Evolutionary conservation across 2,113 vertebrate species (phyloP).

Genomic region (Tautogolabrus adspersus): DNA sequence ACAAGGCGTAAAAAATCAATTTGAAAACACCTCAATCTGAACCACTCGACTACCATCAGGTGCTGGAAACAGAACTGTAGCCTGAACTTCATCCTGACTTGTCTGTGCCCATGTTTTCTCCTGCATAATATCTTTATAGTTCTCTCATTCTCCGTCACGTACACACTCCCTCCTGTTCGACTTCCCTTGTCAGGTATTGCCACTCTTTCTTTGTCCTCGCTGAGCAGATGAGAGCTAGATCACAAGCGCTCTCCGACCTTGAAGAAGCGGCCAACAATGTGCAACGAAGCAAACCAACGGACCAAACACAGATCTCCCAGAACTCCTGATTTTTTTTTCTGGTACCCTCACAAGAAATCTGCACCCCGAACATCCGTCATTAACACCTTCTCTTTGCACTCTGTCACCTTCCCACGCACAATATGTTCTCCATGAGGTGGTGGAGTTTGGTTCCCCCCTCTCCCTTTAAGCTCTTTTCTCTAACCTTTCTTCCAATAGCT

Average conservation of each 20-base stretch:
- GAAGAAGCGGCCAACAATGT: slow-evolving; percentile 2
- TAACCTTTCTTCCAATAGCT: slow-evolving; percentile 7
- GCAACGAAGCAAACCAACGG: background rate
- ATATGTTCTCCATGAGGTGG: background rate
- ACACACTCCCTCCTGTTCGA: background rate
- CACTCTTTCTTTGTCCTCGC: slow-evolving; percentile 15
- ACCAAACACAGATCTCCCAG: slow-evolving; percentile 1
- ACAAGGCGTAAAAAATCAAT: background rate
- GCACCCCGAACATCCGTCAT: slow-evolving; percentile 7
- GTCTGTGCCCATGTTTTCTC: background rate
- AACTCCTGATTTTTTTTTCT: background rate
- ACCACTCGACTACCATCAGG: no score
- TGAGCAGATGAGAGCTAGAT: slow-evolving; percentile 7
- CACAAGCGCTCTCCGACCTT: background rate
- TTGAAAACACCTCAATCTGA: background rate
- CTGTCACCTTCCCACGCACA: background rate
- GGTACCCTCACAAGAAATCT: background rate
- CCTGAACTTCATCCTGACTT: background rate
- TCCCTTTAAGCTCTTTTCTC: slow-evolving; percentile 11
- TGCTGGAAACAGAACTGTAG: background rate
- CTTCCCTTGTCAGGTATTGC: background rate
- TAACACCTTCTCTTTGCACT: slow-evolving; percentile 14
- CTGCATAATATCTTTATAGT: background rate
- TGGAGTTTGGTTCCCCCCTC: slow-evolving; percentile 8
- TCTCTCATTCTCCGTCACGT: background rate